These are phyloP conservation scores for Tetragnatha montana DNA, from an alignment of 2,888 invertebrate genomes.

Conservation along the genomic window DNA sequence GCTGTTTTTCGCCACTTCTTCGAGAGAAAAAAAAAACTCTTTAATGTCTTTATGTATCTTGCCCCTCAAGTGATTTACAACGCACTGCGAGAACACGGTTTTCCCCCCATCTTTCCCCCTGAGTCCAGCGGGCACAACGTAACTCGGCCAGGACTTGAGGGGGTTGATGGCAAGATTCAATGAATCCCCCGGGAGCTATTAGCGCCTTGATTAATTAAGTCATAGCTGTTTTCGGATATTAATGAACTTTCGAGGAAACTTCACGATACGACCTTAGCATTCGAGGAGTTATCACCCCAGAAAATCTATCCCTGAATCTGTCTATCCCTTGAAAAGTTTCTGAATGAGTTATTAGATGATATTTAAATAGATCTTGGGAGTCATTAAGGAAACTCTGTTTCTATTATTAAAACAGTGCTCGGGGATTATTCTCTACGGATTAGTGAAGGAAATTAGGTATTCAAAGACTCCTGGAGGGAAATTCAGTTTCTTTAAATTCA, in stretches of 20 bases:
- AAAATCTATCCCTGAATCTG: constrained; percentile 15
- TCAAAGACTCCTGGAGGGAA: neutral
- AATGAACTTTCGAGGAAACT: constrained; percentile 33
- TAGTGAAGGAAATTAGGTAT: neutral
- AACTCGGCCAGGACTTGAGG: constrained; percentile 16
- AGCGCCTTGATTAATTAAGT: constrained; percentile 67
- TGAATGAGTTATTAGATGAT: constrained; percentile 14
- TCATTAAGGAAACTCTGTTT: neutral
- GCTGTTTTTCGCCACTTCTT: neutral
- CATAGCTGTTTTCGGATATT: constrained; percentile 54
- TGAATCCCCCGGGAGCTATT: constrained; percentile 65
- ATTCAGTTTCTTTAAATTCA: neutral
- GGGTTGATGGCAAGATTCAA: constrained; percentile 45
- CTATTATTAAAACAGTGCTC: neutral
- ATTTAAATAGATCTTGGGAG: constrained; percentile 2
- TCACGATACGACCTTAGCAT: neutral
- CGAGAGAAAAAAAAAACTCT: constrained; percentile 39
- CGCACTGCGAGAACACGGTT: constrained; percentile 34
- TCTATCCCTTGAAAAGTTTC: neutral
- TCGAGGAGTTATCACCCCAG: constrained; percentile 26
- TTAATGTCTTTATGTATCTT: constrained; percentile 58
- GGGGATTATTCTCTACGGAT: neutral
- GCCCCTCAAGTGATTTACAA: constrained; percentile 53
- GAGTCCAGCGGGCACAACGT: constrained; percentile 11
- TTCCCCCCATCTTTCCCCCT: constrained; percentile 31